A percentile compares a stretch with the other conserved stretches of the same genome.
These are phyloP conservation scores for Brassicogethes aeneus DNA, from an alignment of 2,888 invertebrate genomes.

Conservation along the genomic window DNA sequence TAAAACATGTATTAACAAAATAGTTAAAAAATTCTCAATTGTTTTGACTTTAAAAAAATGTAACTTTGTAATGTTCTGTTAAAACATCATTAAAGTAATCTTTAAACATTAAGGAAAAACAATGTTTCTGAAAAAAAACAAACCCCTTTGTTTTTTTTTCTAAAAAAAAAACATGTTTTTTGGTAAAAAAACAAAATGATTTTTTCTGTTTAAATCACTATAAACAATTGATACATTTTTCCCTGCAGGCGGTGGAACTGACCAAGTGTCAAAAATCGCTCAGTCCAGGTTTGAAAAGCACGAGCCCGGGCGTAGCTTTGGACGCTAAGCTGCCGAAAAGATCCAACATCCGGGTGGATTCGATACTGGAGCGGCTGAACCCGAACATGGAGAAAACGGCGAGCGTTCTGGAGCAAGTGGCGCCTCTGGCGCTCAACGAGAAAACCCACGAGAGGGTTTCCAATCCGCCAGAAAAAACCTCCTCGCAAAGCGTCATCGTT, in stretches of 20 bases:
- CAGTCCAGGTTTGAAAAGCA: constrained; percentile 19
- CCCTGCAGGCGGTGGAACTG: constrained; percentile 23
- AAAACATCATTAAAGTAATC: too few species aligned
- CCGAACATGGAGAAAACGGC: constrained; percentile 22
- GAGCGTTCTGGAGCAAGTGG: constrained; percentile 10
- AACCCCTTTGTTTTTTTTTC: too few species aligned
- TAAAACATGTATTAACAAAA: too few species aligned
- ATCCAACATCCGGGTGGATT: constrained; percentile 35
- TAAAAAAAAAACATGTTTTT: too few species aligned
- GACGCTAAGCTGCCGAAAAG: constrained; percentile 18
- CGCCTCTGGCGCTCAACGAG: constrained; percentile 11
- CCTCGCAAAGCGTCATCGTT: constrained; percentile 29
- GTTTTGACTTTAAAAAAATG: too few species aligned
- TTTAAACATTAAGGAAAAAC: too few species aligned
- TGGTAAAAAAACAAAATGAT: too few species aligned
- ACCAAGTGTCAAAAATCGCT: constrained; percentile 21
- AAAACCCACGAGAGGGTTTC: background rate
- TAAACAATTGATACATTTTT: too few species aligned
- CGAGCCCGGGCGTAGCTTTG: constrained; percentile 15
- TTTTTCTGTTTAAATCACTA: too few species aligned
- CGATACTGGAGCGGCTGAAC: constrained; percentile 40
- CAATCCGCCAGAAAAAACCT: background rate
- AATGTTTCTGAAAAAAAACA: too few species aligned
- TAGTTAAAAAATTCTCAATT: too few species aligned
- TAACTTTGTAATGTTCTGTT: too few species aligned